Evolutionary conservation across 2,888 invertebrate genomes (phyloP).

Genomic region (Drosophila paranaensis): DNA sequence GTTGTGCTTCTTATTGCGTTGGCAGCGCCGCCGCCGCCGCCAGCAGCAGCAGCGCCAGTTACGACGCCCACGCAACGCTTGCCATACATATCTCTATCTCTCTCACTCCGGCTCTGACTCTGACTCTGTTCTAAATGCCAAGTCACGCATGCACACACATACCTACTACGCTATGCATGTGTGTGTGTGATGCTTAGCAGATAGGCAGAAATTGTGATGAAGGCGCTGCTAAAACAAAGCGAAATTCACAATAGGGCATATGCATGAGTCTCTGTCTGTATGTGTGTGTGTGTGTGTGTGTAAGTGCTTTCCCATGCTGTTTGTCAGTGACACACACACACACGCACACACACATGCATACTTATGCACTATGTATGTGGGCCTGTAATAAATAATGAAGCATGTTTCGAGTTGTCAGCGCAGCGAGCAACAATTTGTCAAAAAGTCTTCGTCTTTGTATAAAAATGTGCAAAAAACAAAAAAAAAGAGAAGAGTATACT

Average conservation of each 20-base stretch:
- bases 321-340: slow-evolving; percentile 23
- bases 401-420: slow-evolving; percentile 70
- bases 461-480: slow-evolving; percentile 6
- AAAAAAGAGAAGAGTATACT: background rate
- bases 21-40: slow-evolving; percentile 45
- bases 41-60: slow-evolving; percentile 26
- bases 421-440: slow-evolving; percentile 75
- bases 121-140: slow-evolving; percentile 50
- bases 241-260: slow-evolving; percentile 49
- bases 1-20: slow-evolving; percentile 69
- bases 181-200: slow-evolving; percentile 15
- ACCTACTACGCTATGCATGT: slow-evolving; percentile 1
- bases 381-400: slow-evolving; percentile 66
- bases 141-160: slow-evolving; percentile 50
- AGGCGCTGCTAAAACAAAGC: slow-evolving; percentile 41
- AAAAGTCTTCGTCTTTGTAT: slow-evolving; percentile 49
- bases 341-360: background rate
- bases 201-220: slow-evolving; percentile 39
- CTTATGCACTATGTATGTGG: slow-evolving; percentile 22
- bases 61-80: slow-evolving; percentile 52
- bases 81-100: background rate
- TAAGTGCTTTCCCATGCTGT: slow-evolving; percentile 36
- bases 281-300: slow-evolving; percentile 22
- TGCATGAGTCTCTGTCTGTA: background rate
- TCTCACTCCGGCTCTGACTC: slow-evolving; percentile 18